phyloP scores from a whole-genome alignment of 2,113 vertebrate genomes.

The Planiliza haematocheilus region DNA sequence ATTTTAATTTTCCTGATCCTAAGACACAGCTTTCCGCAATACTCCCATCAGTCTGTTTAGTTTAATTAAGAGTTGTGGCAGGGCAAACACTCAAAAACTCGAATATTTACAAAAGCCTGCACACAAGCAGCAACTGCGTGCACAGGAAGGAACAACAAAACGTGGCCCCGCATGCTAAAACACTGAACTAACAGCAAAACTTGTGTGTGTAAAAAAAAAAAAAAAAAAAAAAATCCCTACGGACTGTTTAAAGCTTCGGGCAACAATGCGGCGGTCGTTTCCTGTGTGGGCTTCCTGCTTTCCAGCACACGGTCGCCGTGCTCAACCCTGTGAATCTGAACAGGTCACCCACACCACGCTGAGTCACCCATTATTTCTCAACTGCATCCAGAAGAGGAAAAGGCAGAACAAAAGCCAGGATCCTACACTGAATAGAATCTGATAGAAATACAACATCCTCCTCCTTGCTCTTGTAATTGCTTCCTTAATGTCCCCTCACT shows the following conservation, averaged over 20 bases:
- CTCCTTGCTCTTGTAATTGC: constrained; percentile 33
- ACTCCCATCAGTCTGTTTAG: constrained; percentile 5
- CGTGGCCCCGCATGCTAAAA: constrained; percentile 15
- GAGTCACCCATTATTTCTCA: constrained; percentile 65
- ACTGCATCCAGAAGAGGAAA: constrained; percentile 43
- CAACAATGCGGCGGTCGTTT: constrained; percentile 75
- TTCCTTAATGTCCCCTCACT: constrained; percentile 63
- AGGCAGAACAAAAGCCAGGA: constrained; percentile 56
- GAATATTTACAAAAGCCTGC: constrained; percentile 1
- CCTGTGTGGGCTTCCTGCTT: constrained; percentile 69
- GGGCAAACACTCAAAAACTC: neutral
- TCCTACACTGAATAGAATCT: constrained; percentile 38
- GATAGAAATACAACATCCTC: constrained; percentile 72
- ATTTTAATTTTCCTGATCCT: constrained; percentile 7
- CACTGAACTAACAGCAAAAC: constrained; percentile 55
- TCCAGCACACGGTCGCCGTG: constrained; percentile 61
- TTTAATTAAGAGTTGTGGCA: neutral
- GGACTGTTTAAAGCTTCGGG: constrained; percentile 58
- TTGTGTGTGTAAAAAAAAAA: neutral
- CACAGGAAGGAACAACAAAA: constrained; percentile 28
- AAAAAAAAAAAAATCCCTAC: constrained; percentile 28
- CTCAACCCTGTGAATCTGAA: constrained; percentile 68
- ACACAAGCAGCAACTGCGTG: constrained; percentile 1
- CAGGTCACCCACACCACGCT: constrained; percentile 69
- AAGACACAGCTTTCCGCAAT: neutral